Conservation (phyloP, 2,113 vertebrate genomes). For the zebrafish (Danio rerio) region GRCz12tu NC_133200.1:24874501-24875000, state of each 20-base stretch:
- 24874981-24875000: no score
- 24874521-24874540: conserved; percentile 9
- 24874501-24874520: conserved; percentile 14
- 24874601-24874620: neutral
- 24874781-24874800: neutral
- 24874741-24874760: neutral
- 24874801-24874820: neutral
- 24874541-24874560: conserved; percentile 9
- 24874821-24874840: neutral
- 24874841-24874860: no score
- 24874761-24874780: neutral
- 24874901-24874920: neutral
- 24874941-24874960: no score
- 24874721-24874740: neutral
- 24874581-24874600: neutral
- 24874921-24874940: neutral
- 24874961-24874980: no score
- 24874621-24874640: neutral
- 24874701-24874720: no score
- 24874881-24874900: neutral
- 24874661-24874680: neutral
- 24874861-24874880: neutral
- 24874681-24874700: neutral
- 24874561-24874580: conserved; percentile 29
- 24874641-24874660: neutral